Evolutionary conservation across 2,797 vertebrate genomes (phyloP), one percentile per base, ranked within the genome.

Genomic region (Propithecus perrieri): DNA sequence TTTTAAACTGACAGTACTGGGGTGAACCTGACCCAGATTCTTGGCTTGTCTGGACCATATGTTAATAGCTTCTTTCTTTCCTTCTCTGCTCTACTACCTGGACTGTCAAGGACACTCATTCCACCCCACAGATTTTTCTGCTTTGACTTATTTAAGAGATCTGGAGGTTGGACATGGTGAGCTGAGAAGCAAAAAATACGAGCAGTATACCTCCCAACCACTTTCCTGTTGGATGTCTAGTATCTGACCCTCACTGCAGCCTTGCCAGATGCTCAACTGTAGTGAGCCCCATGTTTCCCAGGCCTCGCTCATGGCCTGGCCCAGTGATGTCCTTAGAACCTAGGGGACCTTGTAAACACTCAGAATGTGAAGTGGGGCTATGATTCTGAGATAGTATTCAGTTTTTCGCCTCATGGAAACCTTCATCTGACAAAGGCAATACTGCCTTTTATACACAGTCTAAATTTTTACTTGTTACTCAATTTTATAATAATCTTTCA

Each of bases 401-500:
- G 46, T 63, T 89, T 85, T 67, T 67, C 46, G 95, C 88, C 4
- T 79, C 33, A 18, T 71, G 7, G 35, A 46, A 63, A 18, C 8
- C 75, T 92, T 61, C 12, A 84, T 18, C 55, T 74, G 28, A 94
- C 4, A 38, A 43, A 11, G n/a, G 28, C 48, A 89, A 87, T 41
- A 92, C 5, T 57, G 38, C 28, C 74, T 83, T 63, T 91, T 91
- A 85, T 9, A 61, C 20, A 72, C 18, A 84, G 28, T 80, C n/a
- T 83, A 94, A 38, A 75, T 55, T 96, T 93, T 75, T 94, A 30
- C 79, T 92, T 92, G 53, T 81, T 83, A 80, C 7, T 97, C 48
- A 83, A 50, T 30, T 81, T 90, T 63, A 74, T 61, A 95, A 91
- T 94, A 61, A 83, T 41, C 41, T 85, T 97, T 88, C 41, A 93